Percentiles rank a stretch among this genome's conserved stretches.
Conservation (phyloP, 2,797 vertebrate species). For the Micrastur ruficollis region DNA sequence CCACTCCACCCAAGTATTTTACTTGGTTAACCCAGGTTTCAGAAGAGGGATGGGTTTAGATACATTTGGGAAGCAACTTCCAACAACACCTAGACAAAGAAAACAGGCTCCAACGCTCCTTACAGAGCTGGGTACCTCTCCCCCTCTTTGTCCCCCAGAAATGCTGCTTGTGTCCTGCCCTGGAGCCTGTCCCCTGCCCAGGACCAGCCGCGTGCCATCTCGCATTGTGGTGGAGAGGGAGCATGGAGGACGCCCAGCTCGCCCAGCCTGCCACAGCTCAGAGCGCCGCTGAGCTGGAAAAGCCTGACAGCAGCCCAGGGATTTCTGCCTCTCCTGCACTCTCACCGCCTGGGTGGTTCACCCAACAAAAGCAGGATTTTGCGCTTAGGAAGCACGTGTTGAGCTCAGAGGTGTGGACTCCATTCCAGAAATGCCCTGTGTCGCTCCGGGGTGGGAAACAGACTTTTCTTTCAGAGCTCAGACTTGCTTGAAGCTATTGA, state of each 20-base stretch:
- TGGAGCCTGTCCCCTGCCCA: neutral
- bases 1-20: neutral
- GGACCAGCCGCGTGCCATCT: neutral
- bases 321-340: neutral
- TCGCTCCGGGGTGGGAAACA: neutral
- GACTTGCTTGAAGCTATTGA: neutral
- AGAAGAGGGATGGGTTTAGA: neutral
- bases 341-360: fast-evolving
- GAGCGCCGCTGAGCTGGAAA: neutral
- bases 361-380: neutral
- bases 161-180: neutral
- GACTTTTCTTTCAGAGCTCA: neutral
- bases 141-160: neutral
- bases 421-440: neutral
- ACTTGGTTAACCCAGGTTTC: neutral
- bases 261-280: neutral
- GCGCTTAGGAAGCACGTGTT: fast-evolving
- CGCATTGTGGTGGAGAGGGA: fast-evolving
- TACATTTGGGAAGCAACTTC: neutral
- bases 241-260: neutral
- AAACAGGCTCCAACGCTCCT: fast-evolving
- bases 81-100: neutral
- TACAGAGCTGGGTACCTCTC: neutral
- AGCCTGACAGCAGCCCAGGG: neutral
- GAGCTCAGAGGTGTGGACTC: neutral